Conservation (phyloP, 2,113 vertebrate genomes). For the Microcebus jonahi region DNA sequence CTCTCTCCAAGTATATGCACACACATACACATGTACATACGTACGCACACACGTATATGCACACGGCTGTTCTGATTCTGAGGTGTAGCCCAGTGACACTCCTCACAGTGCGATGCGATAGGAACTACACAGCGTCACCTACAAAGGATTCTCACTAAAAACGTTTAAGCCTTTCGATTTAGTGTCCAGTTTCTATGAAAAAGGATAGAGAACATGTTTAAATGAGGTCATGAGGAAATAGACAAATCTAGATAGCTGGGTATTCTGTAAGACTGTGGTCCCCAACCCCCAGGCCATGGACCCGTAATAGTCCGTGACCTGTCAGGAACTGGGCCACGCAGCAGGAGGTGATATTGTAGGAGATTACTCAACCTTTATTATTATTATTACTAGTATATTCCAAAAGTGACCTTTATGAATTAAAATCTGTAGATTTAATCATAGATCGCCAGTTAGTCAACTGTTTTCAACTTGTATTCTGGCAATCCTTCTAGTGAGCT, state of each 20-base stretch:
- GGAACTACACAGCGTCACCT: background rate
- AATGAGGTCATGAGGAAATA: background rate
- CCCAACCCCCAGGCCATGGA: no score
- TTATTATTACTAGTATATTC: background rate
- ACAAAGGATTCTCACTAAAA: background rate
- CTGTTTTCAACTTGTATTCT: background rate
- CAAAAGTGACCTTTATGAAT: constrained; percentile 29
- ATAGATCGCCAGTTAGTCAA: background rate
- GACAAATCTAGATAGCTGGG: background rate
- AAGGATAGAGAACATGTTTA: background rate
- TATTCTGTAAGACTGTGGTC: background rate
- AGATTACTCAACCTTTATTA: background rate
- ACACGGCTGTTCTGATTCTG: background rate
- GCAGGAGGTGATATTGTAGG: background rate
- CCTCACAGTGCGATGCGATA: background rate
- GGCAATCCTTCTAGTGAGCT: background rate
- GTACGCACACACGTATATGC: background rate
- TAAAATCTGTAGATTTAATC: background rate
- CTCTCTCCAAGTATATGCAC: no score
- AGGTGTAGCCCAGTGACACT: background rate
- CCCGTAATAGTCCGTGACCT: no score
- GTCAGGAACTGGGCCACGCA: no score
- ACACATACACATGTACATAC: background rate
- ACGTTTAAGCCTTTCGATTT: background rate
- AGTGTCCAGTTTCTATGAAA: background rate